Conservation (phyloP, 1,140 invertebrate species). For the Heliconius himera region DNA sequence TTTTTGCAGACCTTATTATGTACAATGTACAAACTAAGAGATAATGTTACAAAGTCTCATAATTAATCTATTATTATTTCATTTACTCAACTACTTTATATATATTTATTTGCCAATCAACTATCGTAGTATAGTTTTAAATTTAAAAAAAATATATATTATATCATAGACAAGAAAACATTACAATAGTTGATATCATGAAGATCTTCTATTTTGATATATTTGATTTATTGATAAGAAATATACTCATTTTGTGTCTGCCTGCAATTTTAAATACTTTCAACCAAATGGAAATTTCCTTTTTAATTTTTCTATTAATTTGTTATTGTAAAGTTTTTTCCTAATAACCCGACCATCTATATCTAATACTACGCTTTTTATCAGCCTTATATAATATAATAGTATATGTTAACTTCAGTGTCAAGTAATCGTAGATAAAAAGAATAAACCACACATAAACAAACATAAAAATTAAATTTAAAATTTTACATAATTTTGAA, state of each 20-base stretch:
- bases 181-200: too few relatives aligned
- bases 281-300: neutral
- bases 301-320: too few relatives aligned
- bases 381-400: slow-evolving; percentile 60
- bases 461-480: too few relatives aligned
- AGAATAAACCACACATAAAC: neutral
- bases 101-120: neutral
- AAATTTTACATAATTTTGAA: too few relatives aligned
- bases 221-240: too few relatives aligned
- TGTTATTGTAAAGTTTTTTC: neutral
- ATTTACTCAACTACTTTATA: neutral
- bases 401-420: slow-evolving; percentile 36
- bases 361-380: slow-evolving; percentile 49
- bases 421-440: slow-evolving; percentile 25
- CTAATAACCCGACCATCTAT: slow-evolving; percentile 24
- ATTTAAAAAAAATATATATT: too few relatives aligned
- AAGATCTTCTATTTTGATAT: too few relatives aligned
- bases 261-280: too few relatives aligned
- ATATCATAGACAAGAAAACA: too few relatives aligned
- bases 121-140: too few relatives aligned
- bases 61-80: neutral
- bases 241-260: too few relatives aligned
- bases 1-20: neutral
- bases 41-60: neutral
- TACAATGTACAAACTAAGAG: neutral